Conservation (phyloP, 2,113 vertebrate genomes). For the Hiodon tergisus region DNA sequence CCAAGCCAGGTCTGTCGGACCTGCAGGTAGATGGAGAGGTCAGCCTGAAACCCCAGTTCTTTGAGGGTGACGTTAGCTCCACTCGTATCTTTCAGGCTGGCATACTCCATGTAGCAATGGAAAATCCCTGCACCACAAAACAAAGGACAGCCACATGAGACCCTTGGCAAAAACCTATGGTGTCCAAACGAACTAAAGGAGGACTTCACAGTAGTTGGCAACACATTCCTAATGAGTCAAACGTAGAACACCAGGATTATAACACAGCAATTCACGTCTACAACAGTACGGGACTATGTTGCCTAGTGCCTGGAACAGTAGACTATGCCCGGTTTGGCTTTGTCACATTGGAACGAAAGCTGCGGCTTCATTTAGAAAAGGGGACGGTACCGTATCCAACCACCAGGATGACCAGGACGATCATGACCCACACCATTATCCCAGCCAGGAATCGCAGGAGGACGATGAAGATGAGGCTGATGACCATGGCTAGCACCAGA, state of each 20-base stretch:
- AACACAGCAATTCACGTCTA: no score
- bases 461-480: constrained; percentile 84
- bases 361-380: background rate
- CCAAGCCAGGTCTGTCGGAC: constrained; percentile 89
- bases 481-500: constrained; percentile 79
- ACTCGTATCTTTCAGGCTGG: constrained; percentile 60
- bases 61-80: constrained; percentile 75
- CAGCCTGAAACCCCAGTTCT: constrained; percentile 88
- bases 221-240: no score
- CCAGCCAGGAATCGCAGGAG: constrained; percentile 82
- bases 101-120: constrained; percentile 86
- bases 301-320: no score
- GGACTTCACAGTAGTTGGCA: no score
- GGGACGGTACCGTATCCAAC: constrained; percentile 77
- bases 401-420: constrained; percentile 79
- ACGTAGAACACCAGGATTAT: no score
- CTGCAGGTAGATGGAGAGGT: constrained; percentile 84
- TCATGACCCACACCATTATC: constrained; percentile 91
- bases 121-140: constrained; percentile 67
- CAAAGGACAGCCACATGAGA: no score
- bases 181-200: no score
- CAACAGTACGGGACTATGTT: no score
- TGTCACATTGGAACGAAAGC: no score
- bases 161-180: no score
- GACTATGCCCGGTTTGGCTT: no score